Base-by-base conservation (phyloP, 2,113 vertebrate species). In the Jacana jacana region DNA sequence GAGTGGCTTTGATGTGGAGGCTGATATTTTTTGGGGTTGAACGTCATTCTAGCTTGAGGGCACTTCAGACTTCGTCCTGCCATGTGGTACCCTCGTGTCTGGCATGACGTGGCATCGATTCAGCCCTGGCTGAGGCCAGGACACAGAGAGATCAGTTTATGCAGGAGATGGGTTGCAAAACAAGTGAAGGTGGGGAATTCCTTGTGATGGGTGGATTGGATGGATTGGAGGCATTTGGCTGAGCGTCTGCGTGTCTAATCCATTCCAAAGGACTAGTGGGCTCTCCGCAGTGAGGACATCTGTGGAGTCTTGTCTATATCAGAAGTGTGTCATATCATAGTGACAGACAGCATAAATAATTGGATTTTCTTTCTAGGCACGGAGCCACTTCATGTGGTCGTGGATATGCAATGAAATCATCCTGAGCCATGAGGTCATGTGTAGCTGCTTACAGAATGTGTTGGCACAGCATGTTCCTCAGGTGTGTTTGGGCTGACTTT, bases 31-130 rank as follows among this genome's bases (percentile, higher is more conserved):
- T 31, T 9, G 85, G 60, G 35, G 6, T 37, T 37, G 73, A 28
- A 17, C 58, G 22, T 77, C 88, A 52, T 44, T 55, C 46, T 85
- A 9, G 92, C 89, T 75, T 20, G 54, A 35, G 75, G 68, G 77
- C 65, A 17, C 7, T 77, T 63, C 40, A 6, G 46, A 4, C 77
- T 31, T 28, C 13, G 55, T 28, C 54, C 63, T 66, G 72, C 97
- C 95, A 87, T 92, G 94, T 88, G 95, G 65, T 94, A 73, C 72
- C 93, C 97, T 91, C 86, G 63, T 97, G 95, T 78, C 87, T 58
- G 70, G n/a, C 4, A 11, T 96, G 89, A 95, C 11, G 27, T 44
- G 77, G 54, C 39, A 13, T 30, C 24, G 69, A 39, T 52, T 71
- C 33, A 30, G 82, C 97, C 80, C 1, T 24, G 20, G 39, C 86